phyloP scores from a whole-genome alignment of 2,113 vertebrate genomes.

The Hassar affinis region DNA sequence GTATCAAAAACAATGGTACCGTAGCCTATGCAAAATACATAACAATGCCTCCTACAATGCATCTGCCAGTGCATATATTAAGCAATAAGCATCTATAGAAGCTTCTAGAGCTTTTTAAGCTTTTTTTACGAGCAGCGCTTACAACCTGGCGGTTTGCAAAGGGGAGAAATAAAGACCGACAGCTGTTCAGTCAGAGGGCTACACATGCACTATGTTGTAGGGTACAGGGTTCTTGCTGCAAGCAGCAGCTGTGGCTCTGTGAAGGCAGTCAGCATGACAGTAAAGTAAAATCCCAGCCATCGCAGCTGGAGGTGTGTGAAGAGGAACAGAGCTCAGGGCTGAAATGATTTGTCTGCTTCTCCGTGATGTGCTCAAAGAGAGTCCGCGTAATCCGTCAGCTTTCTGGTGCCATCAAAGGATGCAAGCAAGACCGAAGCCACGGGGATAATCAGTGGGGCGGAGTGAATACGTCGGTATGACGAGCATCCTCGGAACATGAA shows the following conservation, averaged over 20 bases:
- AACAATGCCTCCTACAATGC: too few relatives aligned
- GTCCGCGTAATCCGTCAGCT: not conserved
- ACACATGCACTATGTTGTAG: not conserved
- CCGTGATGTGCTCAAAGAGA: not conserved
- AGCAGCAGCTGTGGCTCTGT: constrained; percentile 40
- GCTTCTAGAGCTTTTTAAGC: too few relatives aligned
- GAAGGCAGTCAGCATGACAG: constrained; percentile 22
- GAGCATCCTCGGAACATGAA: constrained; percentile 1
- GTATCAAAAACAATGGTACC: too few relatives aligned
- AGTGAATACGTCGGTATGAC: not conserved
- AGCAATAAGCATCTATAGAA: too few relatives aligned
- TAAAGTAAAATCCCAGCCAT: constrained; percentile 42
- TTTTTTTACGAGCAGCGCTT: not conserved
- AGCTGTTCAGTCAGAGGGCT: not conserved
- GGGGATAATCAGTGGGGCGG: not conserved
- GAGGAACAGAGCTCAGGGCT: not conserved
- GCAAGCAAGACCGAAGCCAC: not conserved
- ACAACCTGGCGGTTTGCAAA: not conserved
- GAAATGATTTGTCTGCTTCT: constrained; percentile 7
- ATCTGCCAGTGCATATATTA: too few relatives aligned
- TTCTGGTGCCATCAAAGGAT: not conserved
- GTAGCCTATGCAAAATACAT: too few relatives aligned
- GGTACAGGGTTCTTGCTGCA: not conserved
- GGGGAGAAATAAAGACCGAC: not conserved
- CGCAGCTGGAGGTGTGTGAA: constrained; percentile 5